phyloP scores from a whole-genome alignment of 2,113 vertebrate species.

The Puffinus mauretanicus region DNA sequence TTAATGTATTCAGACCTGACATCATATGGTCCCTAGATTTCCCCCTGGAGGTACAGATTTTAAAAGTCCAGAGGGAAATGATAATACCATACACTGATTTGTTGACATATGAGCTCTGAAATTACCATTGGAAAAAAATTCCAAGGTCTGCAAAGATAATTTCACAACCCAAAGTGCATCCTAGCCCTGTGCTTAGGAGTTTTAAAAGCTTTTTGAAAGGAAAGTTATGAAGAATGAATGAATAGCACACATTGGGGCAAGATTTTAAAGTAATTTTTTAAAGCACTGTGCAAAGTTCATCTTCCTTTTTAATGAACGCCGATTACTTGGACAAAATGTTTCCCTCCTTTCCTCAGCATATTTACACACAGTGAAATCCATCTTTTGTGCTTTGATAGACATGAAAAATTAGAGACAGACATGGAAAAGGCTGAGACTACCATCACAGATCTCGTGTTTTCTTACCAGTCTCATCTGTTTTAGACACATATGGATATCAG shows the following conservation, averaged over 20 bases:
- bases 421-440: background rate
- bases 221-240: constrained; percentile 38
- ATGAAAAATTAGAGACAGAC: background rate
- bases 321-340: background rate
- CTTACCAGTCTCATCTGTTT: background rate
- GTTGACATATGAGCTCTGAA: constrained; percentile 35
- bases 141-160: constrained; percentile 29
- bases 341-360: background rate
- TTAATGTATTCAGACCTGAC: constrained; percentile 6
- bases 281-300: background rate
- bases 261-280: background rate
- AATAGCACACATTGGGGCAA: background rate
- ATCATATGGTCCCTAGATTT: background rate
- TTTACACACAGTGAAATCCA: background rate
- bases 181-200: background rate
- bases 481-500: background rate
- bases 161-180: constrained; percentile 4
- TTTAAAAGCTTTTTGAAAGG: constrained; percentile 38
- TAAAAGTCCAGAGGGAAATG: constrained; percentile 12
- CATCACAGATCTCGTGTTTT: background rate
- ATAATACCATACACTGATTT: background rate
- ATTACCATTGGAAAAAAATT: constrained; percentile 17
- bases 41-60: background rate
- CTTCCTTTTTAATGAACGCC: background rate
- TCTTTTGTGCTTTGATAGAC: background rate